Percentiles rank a stretch among this genome's conserved stretches.
phyloP scores from a whole-genome alignment of 2,113 vertebrate genomes.

The Upupa epops region DNA sequence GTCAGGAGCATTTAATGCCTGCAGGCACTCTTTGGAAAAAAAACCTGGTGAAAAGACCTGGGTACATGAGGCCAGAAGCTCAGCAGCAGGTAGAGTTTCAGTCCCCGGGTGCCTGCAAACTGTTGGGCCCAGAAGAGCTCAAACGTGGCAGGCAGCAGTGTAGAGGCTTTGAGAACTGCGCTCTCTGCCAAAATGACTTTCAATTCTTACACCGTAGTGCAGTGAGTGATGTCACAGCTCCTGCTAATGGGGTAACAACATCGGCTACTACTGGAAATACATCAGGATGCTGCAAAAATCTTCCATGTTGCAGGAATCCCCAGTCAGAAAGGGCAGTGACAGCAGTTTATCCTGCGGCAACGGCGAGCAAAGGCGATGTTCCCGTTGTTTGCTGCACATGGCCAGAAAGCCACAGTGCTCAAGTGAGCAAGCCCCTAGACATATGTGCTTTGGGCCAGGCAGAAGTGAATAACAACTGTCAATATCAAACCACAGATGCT shows the following conservation, averaged over 20 bases:
- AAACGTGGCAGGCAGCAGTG: neutral
- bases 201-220: neutral
- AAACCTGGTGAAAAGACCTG: conserved; percentile 78
- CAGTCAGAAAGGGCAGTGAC: neutral
- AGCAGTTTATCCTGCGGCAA: neutral
- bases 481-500: neutral
- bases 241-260: neutral
- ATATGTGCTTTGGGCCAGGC: neutral
- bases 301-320: neutral
- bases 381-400: accelerated
- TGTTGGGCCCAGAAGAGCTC: neutral
- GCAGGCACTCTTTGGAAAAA: conserved; percentile 53
- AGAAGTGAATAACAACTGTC: conserved; percentile 23
- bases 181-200: neutral
- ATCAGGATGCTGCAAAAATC: neutral
- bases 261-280: neutral
- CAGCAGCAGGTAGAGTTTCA: conserved; percentile 20
- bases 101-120: neutral
- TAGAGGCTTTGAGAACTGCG: neutral
- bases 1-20: conserved; percentile 30
- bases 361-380: neutral
- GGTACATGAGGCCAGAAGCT: conserved; percentile 79
- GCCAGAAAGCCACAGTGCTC: neutral
- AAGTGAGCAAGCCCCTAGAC: neutral
- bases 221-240: neutral